A percentile compares a stretch with the other conserved stretches of the same genome.
These are phyloP conservation scores for Tethya wilhelma DNA, from an alignment of 37 sponge, comb jelly and placozoan species.

Conservation along the genomic window DNA sequence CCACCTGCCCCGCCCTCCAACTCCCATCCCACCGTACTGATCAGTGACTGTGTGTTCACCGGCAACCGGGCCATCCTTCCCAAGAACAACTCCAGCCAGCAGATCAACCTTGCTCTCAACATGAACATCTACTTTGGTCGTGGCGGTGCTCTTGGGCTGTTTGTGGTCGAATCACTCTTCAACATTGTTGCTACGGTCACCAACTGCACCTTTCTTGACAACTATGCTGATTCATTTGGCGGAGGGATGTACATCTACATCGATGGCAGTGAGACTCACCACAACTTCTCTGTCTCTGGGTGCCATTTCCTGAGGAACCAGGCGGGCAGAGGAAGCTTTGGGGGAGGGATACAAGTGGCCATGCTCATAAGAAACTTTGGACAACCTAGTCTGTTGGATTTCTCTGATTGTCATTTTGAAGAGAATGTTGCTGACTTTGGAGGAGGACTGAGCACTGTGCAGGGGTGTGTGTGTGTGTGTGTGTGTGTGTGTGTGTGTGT, in stretches of 20 bases:
- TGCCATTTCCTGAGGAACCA: conserved; percentile 24
- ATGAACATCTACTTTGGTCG: conserved; percentile 36
- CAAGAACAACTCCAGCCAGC: neutral
- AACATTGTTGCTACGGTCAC: conserved; percentile 20
- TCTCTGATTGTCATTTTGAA: conserved; percentile 27
- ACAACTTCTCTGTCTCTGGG: conserved; percentile 9
- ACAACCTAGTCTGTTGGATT: neutral
- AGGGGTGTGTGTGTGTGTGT: neutral
- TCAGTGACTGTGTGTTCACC: conserved; percentile 17
- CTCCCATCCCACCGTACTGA: neutral
- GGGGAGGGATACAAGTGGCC: conserved; percentile 38
- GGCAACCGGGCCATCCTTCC: conserved; percentile 12
- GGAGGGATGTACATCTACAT: conserved; percentile 46
- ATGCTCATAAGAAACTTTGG: conserved; percentile 4
- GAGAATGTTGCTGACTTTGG: conserved; percentile 35
- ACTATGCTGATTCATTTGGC: conserved; percentile 48
- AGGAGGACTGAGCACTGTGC: conserved; percentile 35
- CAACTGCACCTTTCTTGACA: conserved; percentile 27
- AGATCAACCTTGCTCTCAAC: conserved; percentile 28
- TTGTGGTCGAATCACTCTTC: neutral
- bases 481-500: neutral
- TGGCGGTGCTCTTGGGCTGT: conserved; percentile 59
- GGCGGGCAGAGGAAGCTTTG: conserved; percentile 18
- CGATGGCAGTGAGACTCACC: conserved; percentile 7
- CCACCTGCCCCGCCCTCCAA: neutral